phyloP scores from a whole-genome alignment of 2,888 invertebrate species.

The Bibio marci region DNA sequence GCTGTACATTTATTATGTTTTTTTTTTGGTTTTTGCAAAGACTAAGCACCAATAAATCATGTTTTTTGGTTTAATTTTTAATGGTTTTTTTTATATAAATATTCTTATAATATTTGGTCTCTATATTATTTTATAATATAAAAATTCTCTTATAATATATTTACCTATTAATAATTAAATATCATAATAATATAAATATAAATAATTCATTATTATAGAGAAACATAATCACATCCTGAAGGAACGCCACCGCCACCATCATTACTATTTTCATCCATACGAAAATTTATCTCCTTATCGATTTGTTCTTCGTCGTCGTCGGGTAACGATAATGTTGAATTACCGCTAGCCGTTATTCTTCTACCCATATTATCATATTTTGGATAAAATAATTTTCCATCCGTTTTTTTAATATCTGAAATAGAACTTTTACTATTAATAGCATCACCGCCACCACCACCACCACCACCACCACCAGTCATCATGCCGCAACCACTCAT shows the following conservation, averaged over 20 bases:
- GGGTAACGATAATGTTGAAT: constrained; percentile 69
- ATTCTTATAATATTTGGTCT: too few relatives aligned
- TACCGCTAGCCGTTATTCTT: constrained; percentile 73
- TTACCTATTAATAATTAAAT: too few relatives aligned
- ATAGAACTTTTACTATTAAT: too few relatives aligned
- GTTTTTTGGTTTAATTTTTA: too few relatives aligned
- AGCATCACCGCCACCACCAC: constrained; percentile 8
- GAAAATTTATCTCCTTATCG: constrained; percentile 1
- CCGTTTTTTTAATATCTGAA: constrained; percentile 17
- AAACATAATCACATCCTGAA: constrained; percentile 24
- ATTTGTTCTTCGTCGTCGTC: constrained; percentile 24
- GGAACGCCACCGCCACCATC: background rate
- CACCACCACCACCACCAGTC: background rate
- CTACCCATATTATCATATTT: constrained; percentile 85
- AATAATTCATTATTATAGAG: constrained; percentile 21
- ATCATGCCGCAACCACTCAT: too few relatives aligned
- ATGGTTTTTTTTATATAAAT: too few relatives aligned
- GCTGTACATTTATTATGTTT: too few relatives aligned
- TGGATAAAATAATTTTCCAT: constrained; percentile 26
- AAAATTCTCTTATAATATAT: too few relatives aligned
- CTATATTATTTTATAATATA: too few relatives aligned
- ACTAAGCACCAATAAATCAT: too few relatives aligned
- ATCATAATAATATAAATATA: too few relatives aligned
- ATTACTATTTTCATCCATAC: background rate
- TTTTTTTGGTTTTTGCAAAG: too few relatives aligned